These are phyloP conservation scores for Arion vulgaris DNA, from an alignment of 1,140 invertebrate genomes.

Conservation along the genomic window DNA sequence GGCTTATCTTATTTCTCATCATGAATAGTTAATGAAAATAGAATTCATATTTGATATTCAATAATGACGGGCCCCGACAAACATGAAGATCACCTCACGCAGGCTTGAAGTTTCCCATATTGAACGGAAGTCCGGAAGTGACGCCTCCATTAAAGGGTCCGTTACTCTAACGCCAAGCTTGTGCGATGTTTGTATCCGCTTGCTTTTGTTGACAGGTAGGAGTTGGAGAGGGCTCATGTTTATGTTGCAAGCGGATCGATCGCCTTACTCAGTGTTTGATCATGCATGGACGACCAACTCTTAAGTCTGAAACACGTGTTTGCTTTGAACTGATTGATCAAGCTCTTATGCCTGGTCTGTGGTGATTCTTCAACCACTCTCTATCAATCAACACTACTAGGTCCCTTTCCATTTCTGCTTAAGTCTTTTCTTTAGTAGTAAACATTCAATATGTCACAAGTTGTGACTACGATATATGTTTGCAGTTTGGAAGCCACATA, in stretches of 20 bases:
- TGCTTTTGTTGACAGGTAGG: constrained; percentile 16
- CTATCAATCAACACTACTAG: not conserved
- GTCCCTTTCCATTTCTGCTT: not conserved
- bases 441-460: no score
- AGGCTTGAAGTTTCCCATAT: not conserved
- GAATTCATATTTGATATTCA: constrained; percentile 11
- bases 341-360: not conserved
- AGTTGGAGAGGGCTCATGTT: not conserved
- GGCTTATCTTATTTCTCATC: constrained; percentile 5
- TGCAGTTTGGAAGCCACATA: no score
- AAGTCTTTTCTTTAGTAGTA: no score
- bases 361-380: not conserved
- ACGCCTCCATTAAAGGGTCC: constrained; percentile 1
- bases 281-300: constrained; percentile 15
- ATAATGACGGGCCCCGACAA: not conserved
- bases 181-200: constrained; percentile 5
- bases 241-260: constrained; percentile 14
- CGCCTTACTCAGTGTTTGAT: constrained; percentile 1
- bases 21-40: constrained; percentile 5
- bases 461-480: no score
- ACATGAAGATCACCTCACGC: not conserved
- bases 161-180: not conserved
- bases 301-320: not conserved
- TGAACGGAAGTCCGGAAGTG: not conserved
- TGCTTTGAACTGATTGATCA: not conserved